These are phyloP conservation scores for Scolopax rusticola DNA, from an alignment of 2,797 vertebrate species.

Conservation along the genomic window DNA sequence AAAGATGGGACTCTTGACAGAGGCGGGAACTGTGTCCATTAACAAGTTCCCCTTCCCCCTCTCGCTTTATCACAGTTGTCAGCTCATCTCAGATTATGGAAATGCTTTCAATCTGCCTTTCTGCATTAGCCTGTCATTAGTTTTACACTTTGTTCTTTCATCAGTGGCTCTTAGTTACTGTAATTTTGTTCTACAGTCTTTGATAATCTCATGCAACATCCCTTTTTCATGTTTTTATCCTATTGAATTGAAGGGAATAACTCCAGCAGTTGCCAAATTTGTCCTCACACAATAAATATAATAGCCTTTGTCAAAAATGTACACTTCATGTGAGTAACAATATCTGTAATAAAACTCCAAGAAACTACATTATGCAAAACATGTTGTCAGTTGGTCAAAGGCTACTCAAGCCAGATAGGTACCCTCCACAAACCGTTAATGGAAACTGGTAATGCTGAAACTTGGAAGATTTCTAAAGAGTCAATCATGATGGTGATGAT, in stretches of 20 bases:
- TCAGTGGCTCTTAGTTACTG: not conserved
- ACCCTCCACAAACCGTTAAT: not conserved
- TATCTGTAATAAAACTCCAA: not conserved
- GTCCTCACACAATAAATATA: not conserved
- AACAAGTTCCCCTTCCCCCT: not conserved
- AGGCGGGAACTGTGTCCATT: not conserved
- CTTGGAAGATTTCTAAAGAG: not conserved
- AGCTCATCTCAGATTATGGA: not conserved
- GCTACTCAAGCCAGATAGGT: not conserved
- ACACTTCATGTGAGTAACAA: not conserved
- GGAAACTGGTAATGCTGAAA: conserved; percentile 16
- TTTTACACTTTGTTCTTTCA: not conserved
- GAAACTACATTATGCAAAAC: not conserved
- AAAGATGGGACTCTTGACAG: not conserved
- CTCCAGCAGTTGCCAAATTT: not conserved
- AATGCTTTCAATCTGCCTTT: not conserved
- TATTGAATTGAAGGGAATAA: not conserved
- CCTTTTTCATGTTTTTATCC: not conserved
- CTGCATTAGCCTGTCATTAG: not conserved
- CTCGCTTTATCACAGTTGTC: not conserved
- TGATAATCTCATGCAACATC: not conserved
- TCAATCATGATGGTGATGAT: not conserved
- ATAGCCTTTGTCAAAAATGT: not conserved
- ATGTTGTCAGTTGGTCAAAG: not conserved
- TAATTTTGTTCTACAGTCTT: not conserved